Evolutionary conservation across 2,113 vertebrate species (phyloP).

Genomic region (Daphoenositta chrysoptera): DNA sequence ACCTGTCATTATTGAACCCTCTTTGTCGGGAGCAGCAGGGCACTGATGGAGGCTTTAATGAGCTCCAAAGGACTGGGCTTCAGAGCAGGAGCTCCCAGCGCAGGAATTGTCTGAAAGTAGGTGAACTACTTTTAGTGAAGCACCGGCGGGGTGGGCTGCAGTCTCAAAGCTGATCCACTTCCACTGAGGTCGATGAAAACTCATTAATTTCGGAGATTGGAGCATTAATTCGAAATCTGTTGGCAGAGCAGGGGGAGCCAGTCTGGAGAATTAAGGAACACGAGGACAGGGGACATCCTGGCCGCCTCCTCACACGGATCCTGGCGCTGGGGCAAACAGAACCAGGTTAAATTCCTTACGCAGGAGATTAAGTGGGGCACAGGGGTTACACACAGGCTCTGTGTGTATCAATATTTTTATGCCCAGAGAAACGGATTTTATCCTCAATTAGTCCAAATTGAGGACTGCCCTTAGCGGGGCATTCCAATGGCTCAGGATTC

Average conservation of each 20-base stretch:
- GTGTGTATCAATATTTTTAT: not conserved
- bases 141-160: not conserved
- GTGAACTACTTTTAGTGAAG: not conserved
- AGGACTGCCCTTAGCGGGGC: fast-evolving
- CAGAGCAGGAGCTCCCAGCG: not conserved
- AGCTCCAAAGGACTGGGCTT: not conserved
- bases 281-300: not conserved
- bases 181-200: not conserved
- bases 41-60: not conserved
- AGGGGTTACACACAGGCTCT: fast-evolving
- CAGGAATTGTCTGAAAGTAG: not conserved
- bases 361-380: not conserved
- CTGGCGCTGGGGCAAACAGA: not conserved
- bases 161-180: not conserved
- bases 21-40: not conserved
- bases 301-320: fast-evolving
- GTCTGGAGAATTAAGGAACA: not conserved
- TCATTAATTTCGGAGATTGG: conserved; percentile 14
- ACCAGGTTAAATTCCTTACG: not conserved
- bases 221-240: not conserved
- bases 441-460: not conserved
- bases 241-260: not conserved
- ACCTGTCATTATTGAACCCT: not conserved
- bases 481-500: fast-evolving
- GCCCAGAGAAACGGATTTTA: not conserved